Evolutionary conservation across 1,140 invertebrate genomes (phyloP).

Genomic region (Mamestra configurata): DNA sequence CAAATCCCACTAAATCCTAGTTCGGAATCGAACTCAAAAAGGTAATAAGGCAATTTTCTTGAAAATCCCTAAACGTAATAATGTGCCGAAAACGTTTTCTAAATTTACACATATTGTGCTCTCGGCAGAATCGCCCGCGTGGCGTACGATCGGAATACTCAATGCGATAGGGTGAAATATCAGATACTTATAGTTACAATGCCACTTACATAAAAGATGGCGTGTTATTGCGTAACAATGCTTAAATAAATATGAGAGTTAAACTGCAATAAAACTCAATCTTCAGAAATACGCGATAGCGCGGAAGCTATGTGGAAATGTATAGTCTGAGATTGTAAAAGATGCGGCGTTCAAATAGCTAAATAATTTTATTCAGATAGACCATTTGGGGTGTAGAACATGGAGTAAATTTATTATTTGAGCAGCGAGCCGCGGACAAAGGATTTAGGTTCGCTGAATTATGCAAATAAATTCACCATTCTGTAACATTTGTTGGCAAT

Average conservation of each 20-base stretch:
- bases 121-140: constrained; percentile 75
- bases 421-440: constrained; percentile 81
- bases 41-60: constrained; percentile 86
- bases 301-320: background rate
- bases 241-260: constrained; percentile 38
- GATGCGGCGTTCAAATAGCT: constrained; percentile 70
- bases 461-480: constrained; percentile 87
- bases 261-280: constrained; percentile 15
- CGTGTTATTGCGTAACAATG: constrained; percentile 42
- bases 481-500: constrained; percentile 87
- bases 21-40: constrained; percentile 80
- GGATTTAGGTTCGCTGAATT: constrained; percentile 85
- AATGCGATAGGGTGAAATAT: constrained; percentile 72
- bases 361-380: constrained; percentile 83
- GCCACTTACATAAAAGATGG: constrained; percentile 56
- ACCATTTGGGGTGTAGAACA: constrained; percentile 79
- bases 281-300: background rate
- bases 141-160: constrained; percentile 79
- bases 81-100: constrained; percentile 85
- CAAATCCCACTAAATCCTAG: constrained; percentile 79
- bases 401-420: constrained; percentile 86
- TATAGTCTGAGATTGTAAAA: constrained; percentile 44
- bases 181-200: constrained; percentile 67
- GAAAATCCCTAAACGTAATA: constrained; percentile 86
- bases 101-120: constrained; percentile 86